Conservation (phyloP, 2,888 invertebrate genomes). For the Lamproptera curius region DNA sequence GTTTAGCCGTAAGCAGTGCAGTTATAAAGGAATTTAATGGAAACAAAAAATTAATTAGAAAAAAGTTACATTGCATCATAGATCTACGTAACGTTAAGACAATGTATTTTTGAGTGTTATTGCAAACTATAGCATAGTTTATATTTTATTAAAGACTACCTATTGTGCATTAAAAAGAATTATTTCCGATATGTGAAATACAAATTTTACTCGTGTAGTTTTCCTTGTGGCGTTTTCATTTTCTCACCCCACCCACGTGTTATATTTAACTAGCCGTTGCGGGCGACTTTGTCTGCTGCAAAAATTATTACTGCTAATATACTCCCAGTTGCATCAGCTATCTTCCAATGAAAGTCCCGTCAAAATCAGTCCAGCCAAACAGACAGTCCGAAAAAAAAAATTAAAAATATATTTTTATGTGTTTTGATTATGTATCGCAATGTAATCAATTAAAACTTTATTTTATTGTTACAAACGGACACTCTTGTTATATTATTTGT, state of each 20-base stretch:
- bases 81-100: slow-evolving; percentile 60
- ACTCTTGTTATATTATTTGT: too few species aligned
- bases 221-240: slow-evolving; percentile 50
- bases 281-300: too few species aligned
- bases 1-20: slow-evolving; percentile 13
- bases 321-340: too few species aligned
- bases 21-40: slow-evolving; percentile 9
- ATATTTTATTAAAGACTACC: slow-evolving; percentile 72
- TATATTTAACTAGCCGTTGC: too few species aligned
- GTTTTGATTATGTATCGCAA: too few species aligned
- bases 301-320: too few species aligned
- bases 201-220: slow-evolving; percentile 74
- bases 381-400: too few species aligned
- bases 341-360: too few species aligned
- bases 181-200: slow-evolving; percentile 63
- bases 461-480: too few species aligned
- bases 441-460: too few species aligned
- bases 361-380: too few species aligned
- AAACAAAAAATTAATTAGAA: neutral
- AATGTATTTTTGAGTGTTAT: slow-evolving; percentile 75
- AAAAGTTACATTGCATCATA: slow-evolving; percentile 17
- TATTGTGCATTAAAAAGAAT: slow-evolving; percentile 50
- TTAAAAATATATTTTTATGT: too few species aligned
- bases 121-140: slow-evolving; percentile 62
- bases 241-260: neutral